A percentile compares a stretch with the other conserved stretches of the same genome.
phyloP scores from a whole-genome alignment of 2,113 vertebrate species.

The Xiphorhynchus elegans region DNA sequence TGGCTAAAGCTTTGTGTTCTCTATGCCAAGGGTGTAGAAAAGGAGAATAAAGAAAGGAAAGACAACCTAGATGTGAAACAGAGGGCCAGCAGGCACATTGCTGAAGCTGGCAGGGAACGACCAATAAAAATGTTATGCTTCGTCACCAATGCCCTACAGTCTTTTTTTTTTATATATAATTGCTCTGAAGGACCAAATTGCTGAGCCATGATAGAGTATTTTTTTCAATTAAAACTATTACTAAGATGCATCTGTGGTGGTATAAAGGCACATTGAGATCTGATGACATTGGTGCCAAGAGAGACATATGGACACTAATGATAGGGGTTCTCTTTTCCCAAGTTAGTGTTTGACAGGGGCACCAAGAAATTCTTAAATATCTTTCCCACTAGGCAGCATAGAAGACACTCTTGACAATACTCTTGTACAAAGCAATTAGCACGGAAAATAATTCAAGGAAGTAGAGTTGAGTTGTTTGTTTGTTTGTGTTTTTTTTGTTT shows the following conservation, averaged over 20 bases:
- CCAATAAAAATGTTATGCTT: background rate
- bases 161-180: background rate
- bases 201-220: background rate
- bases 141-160: background rate
- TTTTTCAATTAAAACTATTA: background rate
- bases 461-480: background rate
- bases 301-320: background rate
- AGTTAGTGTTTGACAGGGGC: background rate
- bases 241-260: background rate
- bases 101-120: background rate
- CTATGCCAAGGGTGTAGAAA: background rate
- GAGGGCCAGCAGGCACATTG: background rate
- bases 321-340: background rate
- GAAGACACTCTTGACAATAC: background rate
- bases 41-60: background rate
- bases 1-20: background rate
- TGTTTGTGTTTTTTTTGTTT: too few relatives aligned
- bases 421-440: background rate
- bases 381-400: background rate
- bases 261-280: background rate
- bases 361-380: background rate
- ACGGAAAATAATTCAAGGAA: background rate
- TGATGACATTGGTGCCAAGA: background rate
- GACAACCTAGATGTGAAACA: background rate
- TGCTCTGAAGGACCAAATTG: background rate